Base-by-base conservation (phyloP, 2,113 vertebrate genomes). In the Corvus moneduloides region DNA sequence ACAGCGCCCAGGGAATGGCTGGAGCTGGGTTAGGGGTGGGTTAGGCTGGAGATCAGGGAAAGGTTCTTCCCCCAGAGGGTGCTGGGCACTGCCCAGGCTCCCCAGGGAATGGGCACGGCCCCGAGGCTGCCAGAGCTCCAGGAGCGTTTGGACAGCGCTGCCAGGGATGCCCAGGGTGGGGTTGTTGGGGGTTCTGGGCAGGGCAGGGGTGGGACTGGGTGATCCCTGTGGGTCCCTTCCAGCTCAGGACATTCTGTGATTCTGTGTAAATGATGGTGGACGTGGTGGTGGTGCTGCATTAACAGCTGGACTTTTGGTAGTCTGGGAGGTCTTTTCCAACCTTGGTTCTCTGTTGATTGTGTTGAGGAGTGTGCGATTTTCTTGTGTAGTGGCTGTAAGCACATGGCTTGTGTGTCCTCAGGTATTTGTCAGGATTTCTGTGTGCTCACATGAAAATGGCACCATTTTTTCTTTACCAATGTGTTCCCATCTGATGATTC, bases 141-240 rank as follows among this genome's bases (percentile, higher is more conserved):
- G 21, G 32, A 49, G 49, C 39, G 12, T 41, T 41, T 13, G 39
- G 39, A 6, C 39, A 41, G 39, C 39, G 39, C 28, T 26, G 6
- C 46, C 37, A 74, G 52, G 54, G 39, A 5, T 56, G 28, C 18
- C 6, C 37, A 39, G 44, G 52, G 11, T 33, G 61, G 37, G 28
- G 1, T 12, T 49, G 11, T 12, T 3, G 33, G 21, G 67, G 44
- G 3, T 26, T 39, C 56, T 55, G 74, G 0, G 24, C 56, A 55
- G 64, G 37, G 23, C 16, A 20, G 37, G 58, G 0, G 26, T 0
- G 8, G 54, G 1, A 0, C 18, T 27, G 10, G 16, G 0, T 2
- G 41, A 2, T 55, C 17, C 35, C 18, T 15, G 41, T 0, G 54
- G n/a, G 17, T 48, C 30, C n/a, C 48, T 43, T 2, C 22, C 56